A percentile compares a stretch with the other conserved stretches of the same genome.
Conservation (phyloP, 2,888 invertebrate species). For the Orthonevra nobilis region DNA sequence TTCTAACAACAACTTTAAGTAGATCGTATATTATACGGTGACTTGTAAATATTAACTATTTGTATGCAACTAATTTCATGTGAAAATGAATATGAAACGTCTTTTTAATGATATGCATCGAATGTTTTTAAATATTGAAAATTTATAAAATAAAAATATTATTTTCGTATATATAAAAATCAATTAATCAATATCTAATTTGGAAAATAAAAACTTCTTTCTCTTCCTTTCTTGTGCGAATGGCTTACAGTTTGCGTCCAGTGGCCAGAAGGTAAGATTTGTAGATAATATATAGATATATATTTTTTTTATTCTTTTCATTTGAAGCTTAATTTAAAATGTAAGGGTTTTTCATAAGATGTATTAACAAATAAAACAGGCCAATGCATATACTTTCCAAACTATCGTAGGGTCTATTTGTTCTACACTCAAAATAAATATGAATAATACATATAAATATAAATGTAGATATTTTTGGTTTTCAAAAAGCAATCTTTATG, state of each 20-base stretch:
- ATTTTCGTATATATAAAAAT: neutral
- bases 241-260: constrained; percentile 90
- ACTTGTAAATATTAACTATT: too few species aligned
- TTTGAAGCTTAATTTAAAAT: constrained; percentile 21
- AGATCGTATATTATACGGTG: too few species aligned
- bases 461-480: constrained; percentile 20
- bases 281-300: constrained; percentile 11
- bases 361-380: constrained; percentile 31
- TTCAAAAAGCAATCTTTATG: constrained; percentile 60
- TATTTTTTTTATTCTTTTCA: constrained; percentile 1
- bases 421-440: constrained; percentile 58
- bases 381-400: constrained; percentile 65
- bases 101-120: constrained; percentile 28
- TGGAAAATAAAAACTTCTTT: constrained; percentile 4
- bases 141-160: neutral
- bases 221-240: constrained; percentile 42
- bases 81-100: too few species aligned
- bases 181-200: constrained; percentile 18
- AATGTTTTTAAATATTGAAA: constrained; percentile 29
- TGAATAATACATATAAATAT: constrained; percentile 47
- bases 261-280: constrained; percentile 92
- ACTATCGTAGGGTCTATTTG: constrained; percentile 42
- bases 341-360: constrained; percentile 35
- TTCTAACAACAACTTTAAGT: too few species aligned
- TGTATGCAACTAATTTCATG: constrained; percentile 29